phyloP scores from a whole-genome alignment of 1,140 invertebrate species.

The Archivesica marissinica region DNA sequence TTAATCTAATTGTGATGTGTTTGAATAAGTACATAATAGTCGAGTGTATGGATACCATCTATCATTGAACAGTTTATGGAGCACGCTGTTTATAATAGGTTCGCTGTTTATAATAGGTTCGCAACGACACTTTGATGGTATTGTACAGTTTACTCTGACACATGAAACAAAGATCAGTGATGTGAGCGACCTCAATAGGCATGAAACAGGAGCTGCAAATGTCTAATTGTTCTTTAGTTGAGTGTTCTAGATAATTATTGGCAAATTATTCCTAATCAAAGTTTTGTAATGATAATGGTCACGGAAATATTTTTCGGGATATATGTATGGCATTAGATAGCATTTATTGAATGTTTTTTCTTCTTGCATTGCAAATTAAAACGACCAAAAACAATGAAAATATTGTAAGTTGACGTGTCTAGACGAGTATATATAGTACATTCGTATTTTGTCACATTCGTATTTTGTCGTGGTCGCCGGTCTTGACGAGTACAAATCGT shows the following conservation, averaged over 20 bases:
- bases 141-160: neutral
- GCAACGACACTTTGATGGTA: neutral
- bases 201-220: neutral
- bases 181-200: neutral
- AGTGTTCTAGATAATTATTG: too few species aligned
- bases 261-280: too few species aligned
- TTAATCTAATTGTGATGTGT: too few species aligned
- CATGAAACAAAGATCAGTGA: slow-evolving; percentile 7
- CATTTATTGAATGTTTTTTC: neutral
- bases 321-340: slow-evolving; percentile 1
- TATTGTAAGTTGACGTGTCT: neutral
- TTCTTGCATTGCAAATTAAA: neutral
- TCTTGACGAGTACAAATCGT: too few species aligned
- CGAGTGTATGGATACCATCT: too few species aligned
- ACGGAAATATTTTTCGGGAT: too few species aligned
- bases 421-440: too few species aligned
- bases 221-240: neutral
- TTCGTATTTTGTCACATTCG: too few species aligned
- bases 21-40: too few species aligned
- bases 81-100: neutral
- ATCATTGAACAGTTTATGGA: too few species aligned
- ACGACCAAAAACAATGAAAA: neutral
- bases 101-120: neutral
- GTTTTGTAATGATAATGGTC: too few species aligned
- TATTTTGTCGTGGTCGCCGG: too few species aligned